These are phyloP conservation scores for Coenonympha glycerion DNA, from an alignment of 2,888 invertebrate genomes.

Conservation along the genomic window DNA sequence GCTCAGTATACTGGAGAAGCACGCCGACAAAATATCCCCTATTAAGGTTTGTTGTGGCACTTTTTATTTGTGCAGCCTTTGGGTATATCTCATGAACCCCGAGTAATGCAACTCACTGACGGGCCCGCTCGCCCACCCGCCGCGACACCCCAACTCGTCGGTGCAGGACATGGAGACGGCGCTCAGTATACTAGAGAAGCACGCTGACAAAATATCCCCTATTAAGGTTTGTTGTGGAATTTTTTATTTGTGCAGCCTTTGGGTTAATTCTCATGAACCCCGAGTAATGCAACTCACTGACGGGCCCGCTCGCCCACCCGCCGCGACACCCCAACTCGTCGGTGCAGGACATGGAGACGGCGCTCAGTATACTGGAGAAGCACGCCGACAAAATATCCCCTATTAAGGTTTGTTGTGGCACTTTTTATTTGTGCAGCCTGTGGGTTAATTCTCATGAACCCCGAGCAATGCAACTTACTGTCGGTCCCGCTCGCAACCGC, in stretches of 20 bases:
- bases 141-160: conserved; percentile 76
- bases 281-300: conserved; percentile 42
- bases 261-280: conserved; percentile 64
- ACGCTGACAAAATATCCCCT: conserved; percentile 90
- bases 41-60: conserved; percentile 79
- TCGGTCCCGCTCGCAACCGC: no score
- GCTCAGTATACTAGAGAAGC: conserved; percentile 85
- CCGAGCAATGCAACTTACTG: no score
- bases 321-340: conserved; percentile 77
- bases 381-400: conserved; percentile 91
- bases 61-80: no score
- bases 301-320: conserved; percentile 64
- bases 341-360: conserved; percentile 85
- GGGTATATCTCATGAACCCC: conserved; percentile 61
- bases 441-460: no score
- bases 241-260: no score
- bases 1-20: conserved; percentile 85
- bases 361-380: conserved; percentile 86
- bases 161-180: conserved; percentile 87
- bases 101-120: conserved; percentile 44
- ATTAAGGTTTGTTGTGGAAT: conserved; percentile 79
- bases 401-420: conserved; percentile 78
- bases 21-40: conserved; percentile 90
- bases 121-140: conserved; percentile 65
- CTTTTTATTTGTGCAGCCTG: no score